These are phyloP conservation scores for Melanchra persicariae DNA, from an alignment of 2,888 invertebrate genomes.

Conservation along the genomic window DNA sequence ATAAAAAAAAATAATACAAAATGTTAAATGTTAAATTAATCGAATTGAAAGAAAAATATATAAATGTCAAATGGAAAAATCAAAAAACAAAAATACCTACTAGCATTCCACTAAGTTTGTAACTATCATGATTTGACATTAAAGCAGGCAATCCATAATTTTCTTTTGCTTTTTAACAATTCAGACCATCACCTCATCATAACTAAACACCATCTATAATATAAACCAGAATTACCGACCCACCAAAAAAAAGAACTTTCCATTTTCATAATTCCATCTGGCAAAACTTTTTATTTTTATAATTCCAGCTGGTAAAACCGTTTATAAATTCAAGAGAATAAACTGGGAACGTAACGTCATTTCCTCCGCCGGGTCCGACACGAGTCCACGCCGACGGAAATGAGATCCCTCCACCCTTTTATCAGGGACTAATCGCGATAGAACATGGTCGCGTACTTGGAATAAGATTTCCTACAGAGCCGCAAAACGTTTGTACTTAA, in stretches of 20 bases:
- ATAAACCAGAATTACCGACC: not conserved
- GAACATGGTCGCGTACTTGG: slow-evolving; percentile 72
- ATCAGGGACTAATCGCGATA: slow-evolving; percentile 80
- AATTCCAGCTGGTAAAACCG: slow-evolving; percentile 56
- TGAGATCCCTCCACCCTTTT: slow-evolving; percentile 81
- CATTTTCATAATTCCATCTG: slow-evolving; percentile 35
- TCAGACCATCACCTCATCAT: not conserved
- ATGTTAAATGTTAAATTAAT: too few relatives aligned
- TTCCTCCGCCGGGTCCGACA: slow-evolving; percentile 77
- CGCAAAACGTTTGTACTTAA: slow-evolving; percentile 60
- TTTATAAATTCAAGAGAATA: slow-evolving; percentile 75
- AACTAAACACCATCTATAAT: not conserved
- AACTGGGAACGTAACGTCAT: slow-evolving; percentile 72
- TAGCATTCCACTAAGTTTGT: too few relatives aligned
- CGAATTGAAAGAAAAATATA: too few relatives aligned
- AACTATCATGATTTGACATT: not conserved
- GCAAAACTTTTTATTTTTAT: slow-evolving; percentile 47
- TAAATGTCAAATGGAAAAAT: too few relatives aligned
- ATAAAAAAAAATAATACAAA: too few relatives aligned
- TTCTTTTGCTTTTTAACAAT: not conserved
- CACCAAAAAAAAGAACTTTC: slow-evolving; percentile 27
- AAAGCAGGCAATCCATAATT: not conserved
- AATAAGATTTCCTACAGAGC: slow-evolving; percentile 70
- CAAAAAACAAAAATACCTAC: too few relatives aligned
- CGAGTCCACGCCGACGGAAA: slow-evolving; percentile 78